These are phyloP conservation scores for Scortum barcoo DNA, from an alignment of 2,113 vertebrate genomes.

Conservation along the genomic window DNA sequence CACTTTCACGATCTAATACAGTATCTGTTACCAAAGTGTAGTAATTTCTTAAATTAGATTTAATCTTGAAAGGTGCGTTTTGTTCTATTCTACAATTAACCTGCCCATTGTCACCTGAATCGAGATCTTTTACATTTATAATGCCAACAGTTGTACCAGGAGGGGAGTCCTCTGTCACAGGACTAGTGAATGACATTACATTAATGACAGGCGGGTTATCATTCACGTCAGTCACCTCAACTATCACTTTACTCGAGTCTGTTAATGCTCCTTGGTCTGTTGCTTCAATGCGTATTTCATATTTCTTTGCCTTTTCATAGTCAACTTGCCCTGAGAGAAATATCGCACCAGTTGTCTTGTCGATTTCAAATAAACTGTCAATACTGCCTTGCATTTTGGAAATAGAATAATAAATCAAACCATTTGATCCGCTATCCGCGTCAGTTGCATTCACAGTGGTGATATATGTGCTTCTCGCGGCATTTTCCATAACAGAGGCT, in stretches of 20 bases:
- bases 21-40: slow-evolving; percentile 28
- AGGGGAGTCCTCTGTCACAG: slow-evolving; percentile 34
- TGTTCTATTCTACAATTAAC: not conserved
- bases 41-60: slow-evolving; percentile 34
- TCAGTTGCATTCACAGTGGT: slow-evolving; percentile 63
- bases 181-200: slow-evolving; percentile 46
- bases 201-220: slow-evolving; percentile 28
- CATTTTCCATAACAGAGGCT: slow-evolving; percentile 61
- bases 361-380: slow-evolving; percentile 13
- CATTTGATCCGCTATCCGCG: slow-evolving; percentile 61
- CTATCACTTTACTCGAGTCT: slow-evolving; percentile 19
- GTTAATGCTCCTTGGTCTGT: slow-evolving; percentile 34
- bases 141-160: slow-evolving; percentile 36
- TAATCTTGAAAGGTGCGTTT: slow-evolving; percentile 25
- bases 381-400: slow-evolving; percentile 10
- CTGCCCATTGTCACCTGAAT: slow-evolving; percentile 25
- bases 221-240: slow-evolving; percentile 29
- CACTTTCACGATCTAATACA: slow-evolving; percentile 27
- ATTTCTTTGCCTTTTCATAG: slow-evolving; percentile 52
- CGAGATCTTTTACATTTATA: slow-evolving; percentile 23
- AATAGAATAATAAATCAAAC: slow-evolving; percentile 28
- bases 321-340: slow-evolving; percentile 11
- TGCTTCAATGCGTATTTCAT: slow-evolving; percentile 27
- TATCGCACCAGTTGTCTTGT: slow-evolving; percentile 17
- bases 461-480: slow-evolving; percentile 29